Evolutionary conservation across 2,888 invertebrate species (phyloP), one percentile per base, ranked within the genome.

Genomic region (Cephus rjabovi): DNA sequence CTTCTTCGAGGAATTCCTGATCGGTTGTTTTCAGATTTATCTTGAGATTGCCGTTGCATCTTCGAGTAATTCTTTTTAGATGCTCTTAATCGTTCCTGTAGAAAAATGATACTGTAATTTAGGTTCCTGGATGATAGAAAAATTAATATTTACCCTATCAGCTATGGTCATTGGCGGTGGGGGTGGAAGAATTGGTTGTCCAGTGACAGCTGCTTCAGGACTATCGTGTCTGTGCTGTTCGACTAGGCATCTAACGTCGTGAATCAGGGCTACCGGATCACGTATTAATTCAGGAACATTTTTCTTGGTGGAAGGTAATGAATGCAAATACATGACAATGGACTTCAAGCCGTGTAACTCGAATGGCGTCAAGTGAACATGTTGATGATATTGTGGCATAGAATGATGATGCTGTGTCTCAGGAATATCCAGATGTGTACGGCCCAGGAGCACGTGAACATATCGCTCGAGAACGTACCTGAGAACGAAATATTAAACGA

Each of bases 381-480:
- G 97, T 0, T 94, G 93, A 74, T 92, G 88, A 23, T 92, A 92
- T 3, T 93, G 91, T 3, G 93, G 91, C 75, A 92, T 78, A 15
- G 79, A 75, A 78, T 89, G 89, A 69, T 90, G 89, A 30, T 86
- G 84, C 74, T 90, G 89, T 11, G 85, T 82, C 79, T 91, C 90
- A 12, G 86, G 81, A 77, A 91, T 86, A 73, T 95, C 93, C 75
- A 98, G 93, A 91, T 98, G 97, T 73, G 96, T 95, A 80, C 96
- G 94, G 0, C 98, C 98, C 78, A 98, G 93, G 76, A 99, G 92
- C 78, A 97, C 96, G 85, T 95, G 95, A 68, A 98, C 97, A 92
- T 99, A 99, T 71, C 97, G 95, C 87, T 98, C 98, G 84, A 99
- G 92, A 70, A 98, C 98, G 92, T 99, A 99, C 91, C 91, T 91